A percentile compares a stretch with the other conserved stretches of the same genome.
Conservation (phyloP, 1,140 invertebrate genomes). For the Bilobella aurantiaca region DNA sequence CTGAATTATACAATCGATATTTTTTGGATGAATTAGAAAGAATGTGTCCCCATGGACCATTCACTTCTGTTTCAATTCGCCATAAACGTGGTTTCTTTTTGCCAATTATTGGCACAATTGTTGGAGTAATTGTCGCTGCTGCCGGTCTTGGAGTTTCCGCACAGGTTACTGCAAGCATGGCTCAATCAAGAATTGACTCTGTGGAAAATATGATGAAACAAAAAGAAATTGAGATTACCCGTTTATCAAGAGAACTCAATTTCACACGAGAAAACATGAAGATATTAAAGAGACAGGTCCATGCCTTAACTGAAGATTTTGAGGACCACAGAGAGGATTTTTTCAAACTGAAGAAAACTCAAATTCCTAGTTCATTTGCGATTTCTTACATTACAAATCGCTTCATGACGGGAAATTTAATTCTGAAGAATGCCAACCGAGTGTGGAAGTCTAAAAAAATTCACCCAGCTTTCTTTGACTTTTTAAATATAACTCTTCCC, state of each 20-base stretch:
- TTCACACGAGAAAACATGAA: too few relatives aligned
- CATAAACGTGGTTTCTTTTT: too few relatives aligned
- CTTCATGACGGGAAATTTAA: not conserved
- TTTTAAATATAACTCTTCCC: constrained; percentile 12
- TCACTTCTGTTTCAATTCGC: not conserved
- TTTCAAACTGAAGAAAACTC: constrained; percentile 13
- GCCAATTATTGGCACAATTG: not conserved
- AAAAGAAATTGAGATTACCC: too few relatives aligned
- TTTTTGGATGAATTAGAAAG: constrained; percentile 13
- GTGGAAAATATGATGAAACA: too few relatives aligned
- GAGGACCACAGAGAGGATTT: not conserved
- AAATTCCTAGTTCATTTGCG: not conserved
- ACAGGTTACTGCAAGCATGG: too few relatives aligned
- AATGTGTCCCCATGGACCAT: not conserved
- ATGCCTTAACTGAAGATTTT: too few relatives aligned
- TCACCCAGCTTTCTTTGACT: constrained; percentile 4
- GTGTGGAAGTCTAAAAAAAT: constrained; percentile 9
- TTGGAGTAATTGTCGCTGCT: not conserved
- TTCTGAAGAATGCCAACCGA: not conserved
- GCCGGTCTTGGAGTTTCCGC: not conserved
- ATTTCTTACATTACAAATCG: constrained; percentile 13
- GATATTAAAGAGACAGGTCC: too few relatives aligned
- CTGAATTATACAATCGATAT: constrained; percentile 4
- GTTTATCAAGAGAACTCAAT: too few relatives aligned
- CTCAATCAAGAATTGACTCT: too few relatives aligned